Evolutionary conservation across 2,888 invertebrate species (phyloP).

Genomic region (Drosophila pseudotalamancana): DNA sequence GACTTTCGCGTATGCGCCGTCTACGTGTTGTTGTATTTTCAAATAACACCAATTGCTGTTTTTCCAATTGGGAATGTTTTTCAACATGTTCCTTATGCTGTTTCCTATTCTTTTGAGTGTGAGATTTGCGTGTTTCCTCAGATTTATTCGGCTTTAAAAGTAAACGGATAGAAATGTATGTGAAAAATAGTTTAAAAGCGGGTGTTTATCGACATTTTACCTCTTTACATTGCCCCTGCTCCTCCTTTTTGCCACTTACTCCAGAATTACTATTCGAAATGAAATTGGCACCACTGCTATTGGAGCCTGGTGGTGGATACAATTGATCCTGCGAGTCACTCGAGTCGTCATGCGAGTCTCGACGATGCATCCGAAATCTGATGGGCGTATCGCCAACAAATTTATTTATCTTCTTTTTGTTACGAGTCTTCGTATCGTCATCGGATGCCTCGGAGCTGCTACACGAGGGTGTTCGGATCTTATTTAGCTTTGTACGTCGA

Average conservation of each 20-base stretch:
- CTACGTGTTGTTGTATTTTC: conserved; percentile 84
- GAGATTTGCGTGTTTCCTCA: conserved; percentile 81
- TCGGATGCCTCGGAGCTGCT: conserved; percentile 98
- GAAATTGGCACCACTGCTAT: conserved; percentile 78
- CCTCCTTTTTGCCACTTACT: conserved; percentile 77
- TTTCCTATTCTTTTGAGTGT: conserved; percentile 75
- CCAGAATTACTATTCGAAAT: conserved; percentile 65
- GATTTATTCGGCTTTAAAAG: conserved; percentile 76
- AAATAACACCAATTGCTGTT: conserved; percentile 51
- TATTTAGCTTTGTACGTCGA: conserved; percentile 89
- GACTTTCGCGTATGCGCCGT: conserved; percentile 90
- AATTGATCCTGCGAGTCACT: conserved; percentile 92
- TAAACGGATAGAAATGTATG: neutral
- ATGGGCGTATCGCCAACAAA: conserved; percentile 86
- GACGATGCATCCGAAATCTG: conserved; percentile 87
- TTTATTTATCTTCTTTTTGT: conserved; percentile 92
- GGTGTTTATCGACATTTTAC: conserved; percentile 35
- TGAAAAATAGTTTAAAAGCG: neutral
- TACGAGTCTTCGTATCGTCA: conserved; percentile 90
- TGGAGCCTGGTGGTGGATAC: conserved; percentile 78
- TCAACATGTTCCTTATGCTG: conserved; percentile 74
- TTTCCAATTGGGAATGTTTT: conserved; percentile 74
- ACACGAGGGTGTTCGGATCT: conserved; percentile 93
- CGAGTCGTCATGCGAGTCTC: conserved; percentile 94
- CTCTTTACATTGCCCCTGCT: conserved; percentile 76